These are phyloP conservation scores for Protodeltote pygarga DNA, from an alignment of 2,888 invertebrate genomes.

Conservation along the genomic window DNA sequence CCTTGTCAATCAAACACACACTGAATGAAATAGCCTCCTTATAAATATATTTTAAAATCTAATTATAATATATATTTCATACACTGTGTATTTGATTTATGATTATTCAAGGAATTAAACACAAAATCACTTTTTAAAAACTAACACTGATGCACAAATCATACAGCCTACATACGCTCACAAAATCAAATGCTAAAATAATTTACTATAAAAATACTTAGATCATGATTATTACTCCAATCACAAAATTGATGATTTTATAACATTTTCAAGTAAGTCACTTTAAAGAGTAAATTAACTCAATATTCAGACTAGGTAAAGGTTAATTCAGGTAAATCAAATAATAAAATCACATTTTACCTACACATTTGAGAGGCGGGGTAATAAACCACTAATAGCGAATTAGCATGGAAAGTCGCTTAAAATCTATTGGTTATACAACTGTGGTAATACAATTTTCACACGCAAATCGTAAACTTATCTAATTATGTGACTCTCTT, in stretches of 20 bases:
- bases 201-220: constrained; percentile 40
- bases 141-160: constrained; percentile 32
- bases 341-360: constrained; percentile 23
- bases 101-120: constrained; percentile 24
- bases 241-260: constrained; percentile 6
- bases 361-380: constrained; percentile 1
- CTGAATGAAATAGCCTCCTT: constrained; percentile 36
- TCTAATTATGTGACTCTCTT: too few species aligned
- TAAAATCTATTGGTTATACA: constrained; percentile 10
- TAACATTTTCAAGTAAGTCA: constrained; percentile 9
- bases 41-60: constrained; percentile 13
- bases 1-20: constrained; percentile 29
- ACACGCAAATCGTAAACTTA: too few species aligned
- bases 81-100: constrained; percentile 19
- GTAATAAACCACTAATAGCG: constrained; percentile 22
- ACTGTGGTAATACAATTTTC: not conserved
- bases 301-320: constrained; percentile 33
- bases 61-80: constrained; percentile 16
- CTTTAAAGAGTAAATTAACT: constrained; percentile 8
- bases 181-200: constrained; percentile 46
- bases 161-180: constrained; percentile 32
- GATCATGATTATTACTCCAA: constrained; percentile 25
- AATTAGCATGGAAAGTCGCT: not conserved
- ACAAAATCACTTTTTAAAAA: constrained; percentile 29
- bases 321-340: constrained; percentile 23